Conservation (phyloP, 2,888 invertebrate genomes). For the Rhagonycha lutea region DNA sequence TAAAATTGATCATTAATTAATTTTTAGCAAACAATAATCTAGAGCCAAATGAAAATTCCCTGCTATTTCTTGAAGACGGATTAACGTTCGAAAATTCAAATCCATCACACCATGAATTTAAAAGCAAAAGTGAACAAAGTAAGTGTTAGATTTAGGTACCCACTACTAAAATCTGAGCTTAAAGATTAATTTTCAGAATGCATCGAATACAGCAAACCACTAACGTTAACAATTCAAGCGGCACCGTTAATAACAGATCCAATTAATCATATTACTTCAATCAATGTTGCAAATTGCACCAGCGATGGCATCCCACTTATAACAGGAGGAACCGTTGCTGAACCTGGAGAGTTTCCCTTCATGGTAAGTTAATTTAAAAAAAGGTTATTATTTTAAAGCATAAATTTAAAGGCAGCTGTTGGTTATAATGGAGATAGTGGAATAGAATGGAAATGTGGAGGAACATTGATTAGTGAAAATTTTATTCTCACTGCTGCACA, state of each 20-base stretch:
- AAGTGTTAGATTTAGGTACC: constrained; percentile 23
- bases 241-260: constrained; percentile 60
- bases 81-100: constrained; percentile 29
- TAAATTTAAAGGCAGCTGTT: constrained; percentile 50
- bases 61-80: constrained; percentile 21
- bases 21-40: constrained; percentile 6
- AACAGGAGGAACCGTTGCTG: constrained; percentile 61
- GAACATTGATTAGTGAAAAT: constrained; percentile 59
- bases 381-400: not conserved
- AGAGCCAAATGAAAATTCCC: constrained; percentile 31
- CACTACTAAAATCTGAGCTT: not conserved
- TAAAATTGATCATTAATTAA: not conserved
- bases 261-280: constrained; percentile 53
- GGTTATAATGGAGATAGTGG: constrained; percentile 47
- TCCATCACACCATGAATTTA: constrained; percentile 1
- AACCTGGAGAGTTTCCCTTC: constrained; percentile 64
- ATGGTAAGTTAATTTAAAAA: constrained; percentile 56
- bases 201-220: constrained; percentile 58
- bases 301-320: constrained; percentile 60
- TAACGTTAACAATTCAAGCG: constrained; percentile 58
- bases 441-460: constrained; percentile 58
- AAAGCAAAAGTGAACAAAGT: constrained; percentile 47
- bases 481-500: constrained; percentile 66
- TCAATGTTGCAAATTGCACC: constrained; percentile 59
- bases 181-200: constrained; percentile 58